Percentiles rank a stretch among this genome's conserved stretches.
phyloP scores from a whole-genome alignment of 1,140 invertebrate species.

The Drosophila pseudoananassae region DNA sequence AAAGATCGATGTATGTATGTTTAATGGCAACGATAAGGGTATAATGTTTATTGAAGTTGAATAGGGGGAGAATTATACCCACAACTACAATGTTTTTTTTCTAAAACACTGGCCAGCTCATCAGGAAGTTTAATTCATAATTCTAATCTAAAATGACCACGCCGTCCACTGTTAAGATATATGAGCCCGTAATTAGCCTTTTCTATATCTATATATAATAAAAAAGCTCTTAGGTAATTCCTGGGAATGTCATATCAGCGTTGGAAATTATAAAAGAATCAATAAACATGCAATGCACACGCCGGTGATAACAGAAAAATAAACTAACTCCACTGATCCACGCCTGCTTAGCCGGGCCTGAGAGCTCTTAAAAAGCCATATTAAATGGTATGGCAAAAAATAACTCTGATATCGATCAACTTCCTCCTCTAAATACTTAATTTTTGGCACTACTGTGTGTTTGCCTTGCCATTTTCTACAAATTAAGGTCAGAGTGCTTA shows the following conservation, averaged over 20 bases:
- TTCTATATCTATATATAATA: constrained; percentile 4
- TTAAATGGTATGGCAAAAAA: neutral
- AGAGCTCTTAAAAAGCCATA: no score
- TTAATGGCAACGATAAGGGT: constrained; percentile 8
- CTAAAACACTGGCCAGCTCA: neutral
- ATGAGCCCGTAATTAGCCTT: neutral
- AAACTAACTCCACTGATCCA: constrained; percentile 4
- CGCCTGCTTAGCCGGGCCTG: neutral
- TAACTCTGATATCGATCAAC: constrained; percentile 16
- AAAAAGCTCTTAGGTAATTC: constrained; percentile 30
- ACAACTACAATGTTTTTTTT: neutral
- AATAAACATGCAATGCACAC: constrained; percentile 36
- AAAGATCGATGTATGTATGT: constrained; percentile 38
- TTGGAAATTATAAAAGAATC: constrained; percentile 11
- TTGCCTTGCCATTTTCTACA: neutral
- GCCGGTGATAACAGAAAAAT: constrained; percentile 20
- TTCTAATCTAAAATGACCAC: constrained; percentile 21
- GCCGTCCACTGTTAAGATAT: constrained; percentile 10
- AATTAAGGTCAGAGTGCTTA: constrained; percentile 29
- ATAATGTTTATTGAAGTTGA: neutral
- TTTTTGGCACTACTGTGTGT: constrained; percentile 4
- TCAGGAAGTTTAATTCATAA: constrained; percentile 18
- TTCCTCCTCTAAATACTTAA: constrained; percentile 5
- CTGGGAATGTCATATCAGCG: constrained; percentile 30
- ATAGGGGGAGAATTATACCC: constrained; percentile 6